Conservation (phyloP, 2,113 vertebrate species). For the Rostratula benghalensis region DNA sequence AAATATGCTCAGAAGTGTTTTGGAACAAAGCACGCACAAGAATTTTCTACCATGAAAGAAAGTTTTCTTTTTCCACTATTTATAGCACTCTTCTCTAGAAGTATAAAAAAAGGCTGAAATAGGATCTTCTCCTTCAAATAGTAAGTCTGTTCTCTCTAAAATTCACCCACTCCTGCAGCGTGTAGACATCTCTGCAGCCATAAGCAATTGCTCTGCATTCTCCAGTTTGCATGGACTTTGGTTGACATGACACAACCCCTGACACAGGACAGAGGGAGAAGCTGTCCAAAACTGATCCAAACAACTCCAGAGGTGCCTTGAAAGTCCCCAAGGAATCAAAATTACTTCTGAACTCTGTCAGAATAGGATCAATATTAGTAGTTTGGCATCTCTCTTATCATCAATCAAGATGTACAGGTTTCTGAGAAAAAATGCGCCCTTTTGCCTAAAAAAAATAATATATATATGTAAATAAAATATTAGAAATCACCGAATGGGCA, state of each 20-base stretch:
- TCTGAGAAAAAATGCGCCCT: background rate
- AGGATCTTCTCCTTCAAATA: slow-evolving; percentile 56
- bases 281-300: background rate
- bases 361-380: background rate
- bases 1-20: slow-evolving; percentile 69
- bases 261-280: background rate
- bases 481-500: background rate
- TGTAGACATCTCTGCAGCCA: background rate
- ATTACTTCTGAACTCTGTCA: background rate
- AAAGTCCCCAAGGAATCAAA: background rate
- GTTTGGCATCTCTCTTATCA: background rate
- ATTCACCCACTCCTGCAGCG: slow-evolving; percentile 6
- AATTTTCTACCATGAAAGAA: slow-evolving; percentile 60
- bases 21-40: slow-evolving; percentile 55
- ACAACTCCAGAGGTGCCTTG: background rate
- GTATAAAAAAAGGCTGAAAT: slow-evolving; percentile 35
- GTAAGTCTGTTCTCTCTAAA: slow-evolving; percentile 37
- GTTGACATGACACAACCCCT: fast-evolving
- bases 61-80: slow-evolving; percentile 58
- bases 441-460: background rate
- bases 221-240: fast-evolving
- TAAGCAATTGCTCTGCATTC: background rate
- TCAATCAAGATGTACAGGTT: background rate
- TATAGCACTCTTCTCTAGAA: slow-evolving; percentile 35
- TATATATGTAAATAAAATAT: background rate